Evolutionary conservation across 2,797 vertebrate species (phyloP).

Genomic region (Melanitta fusca): DNA sequence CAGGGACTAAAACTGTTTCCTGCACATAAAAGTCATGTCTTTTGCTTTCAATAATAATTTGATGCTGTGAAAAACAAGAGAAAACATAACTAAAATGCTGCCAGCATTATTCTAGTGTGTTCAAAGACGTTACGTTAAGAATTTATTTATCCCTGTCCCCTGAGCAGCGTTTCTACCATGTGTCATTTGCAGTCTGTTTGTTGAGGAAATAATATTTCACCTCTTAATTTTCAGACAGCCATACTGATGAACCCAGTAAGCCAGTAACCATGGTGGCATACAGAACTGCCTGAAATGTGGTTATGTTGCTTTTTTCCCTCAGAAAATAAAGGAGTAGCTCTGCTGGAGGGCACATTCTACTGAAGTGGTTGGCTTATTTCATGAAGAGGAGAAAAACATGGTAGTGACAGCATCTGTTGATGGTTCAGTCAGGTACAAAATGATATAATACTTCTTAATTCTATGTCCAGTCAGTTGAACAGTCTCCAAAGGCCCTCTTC

Average conservation of each 20-base stretch:
- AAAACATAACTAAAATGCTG: neutral
- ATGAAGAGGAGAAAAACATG: constrained; percentile 72
- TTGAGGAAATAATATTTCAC: neutral
- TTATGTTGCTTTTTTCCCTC: neutral
- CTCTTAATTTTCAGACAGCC: neutral
- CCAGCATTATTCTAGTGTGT: neutral
- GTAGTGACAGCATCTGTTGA: constrained; percentile 76
- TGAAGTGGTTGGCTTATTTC: constrained; percentile 71
- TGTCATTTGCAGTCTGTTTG: neutral
- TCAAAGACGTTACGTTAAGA: neutral
- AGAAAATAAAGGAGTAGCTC: constrained; percentile 77
- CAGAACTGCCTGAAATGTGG: neutral
- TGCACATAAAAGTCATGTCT: neutral
- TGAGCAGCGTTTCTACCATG: neutral
- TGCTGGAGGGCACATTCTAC: constrained; percentile 75
- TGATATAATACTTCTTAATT: neutral
- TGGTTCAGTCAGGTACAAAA: constrained; percentile 78
- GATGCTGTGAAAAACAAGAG: neutral
- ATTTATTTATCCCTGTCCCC: neutral
- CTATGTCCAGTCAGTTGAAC: neutral
- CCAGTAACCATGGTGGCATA: neutral
- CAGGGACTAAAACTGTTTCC: neutral
- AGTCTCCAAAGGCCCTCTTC: neutral
- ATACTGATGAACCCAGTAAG: neutral
- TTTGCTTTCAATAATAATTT: neutral